Base-by-base conservation (phyloP, 2,888 invertebrate genomes). In the Drepanosiphum platanoidis region DNA sequence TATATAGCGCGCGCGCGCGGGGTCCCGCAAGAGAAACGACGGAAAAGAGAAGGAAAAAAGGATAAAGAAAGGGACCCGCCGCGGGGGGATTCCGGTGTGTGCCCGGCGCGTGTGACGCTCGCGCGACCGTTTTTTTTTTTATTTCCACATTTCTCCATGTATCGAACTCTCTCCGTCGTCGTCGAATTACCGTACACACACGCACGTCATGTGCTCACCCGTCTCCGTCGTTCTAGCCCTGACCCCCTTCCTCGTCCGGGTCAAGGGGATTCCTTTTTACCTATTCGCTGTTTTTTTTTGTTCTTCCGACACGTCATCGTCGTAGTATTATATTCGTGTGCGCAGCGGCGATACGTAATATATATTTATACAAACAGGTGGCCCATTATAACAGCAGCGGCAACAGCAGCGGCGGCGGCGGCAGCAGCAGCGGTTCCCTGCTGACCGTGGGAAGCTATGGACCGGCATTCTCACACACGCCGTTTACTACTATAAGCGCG, bases 401-500 rank as follows among this genome's bases (percentile, higher is more conserved):
- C 39, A 27, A 61, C 39, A 27, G 71, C 52, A 11, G 70, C 36
- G 1, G 64, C 77, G 18, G 39, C 39, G 5, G 52, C 68, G 13
- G 39, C 74, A 42, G 27, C 70, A 30, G 46, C 74, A 74, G 66
- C 83, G 83, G 83, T 83, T 75, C 83, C 74, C 83, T 46, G 83
- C 83, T 83, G 83, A 83, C 83, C 83, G 83, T 83, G 83, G 83
- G 83, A 83, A 83, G 46, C 74, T 66, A 52, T 83, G 83, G 83
- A 75, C 83, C 83, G 83, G 75, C 83, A 83, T 83, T 74, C 83
- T 83, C 83, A 83, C 74, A 83, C 79, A 79, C 82, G 39, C 36
- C 0, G 27, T 61, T 22, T 64, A 64, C n/a, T n/a, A 61, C 64
- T 46, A 22, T 61, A 64, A 9, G 30, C n/a, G 11, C 64, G 30